Evolutionary conservation across 1,140 invertebrate species (phyloP).

Genomic region (Cepaea nemoralis): DNA sequence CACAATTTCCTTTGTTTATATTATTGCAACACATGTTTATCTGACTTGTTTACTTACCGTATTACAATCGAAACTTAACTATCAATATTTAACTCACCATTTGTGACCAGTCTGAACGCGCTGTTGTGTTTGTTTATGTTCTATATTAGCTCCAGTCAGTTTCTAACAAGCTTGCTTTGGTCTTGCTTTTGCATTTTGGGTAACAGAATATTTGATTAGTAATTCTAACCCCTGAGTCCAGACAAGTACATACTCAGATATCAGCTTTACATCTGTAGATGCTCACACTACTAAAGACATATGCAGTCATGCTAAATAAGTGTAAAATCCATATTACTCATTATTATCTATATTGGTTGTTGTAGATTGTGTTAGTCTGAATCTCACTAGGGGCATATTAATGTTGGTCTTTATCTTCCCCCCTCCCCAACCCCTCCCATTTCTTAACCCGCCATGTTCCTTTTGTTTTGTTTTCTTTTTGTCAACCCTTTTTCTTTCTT

Average conservation of each 20-base stretch:
- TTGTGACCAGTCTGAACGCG: too few species aligned
- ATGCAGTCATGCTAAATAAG: too few species aligned
- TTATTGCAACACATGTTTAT: too few species aligned
- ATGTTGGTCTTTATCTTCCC: slow-evolving; percentile 33
- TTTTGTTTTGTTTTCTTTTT: too few species aligned
- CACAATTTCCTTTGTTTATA: too few species aligned
- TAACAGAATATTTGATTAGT: not conserved
- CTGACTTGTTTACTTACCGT: too few species aligned
- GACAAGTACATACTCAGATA: not conserved
- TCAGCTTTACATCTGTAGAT: too few species aligned
- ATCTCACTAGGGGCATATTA: slow-evolving; percentile 39
- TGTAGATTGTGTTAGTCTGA: not conserved
- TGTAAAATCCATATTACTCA: too few species aligned
- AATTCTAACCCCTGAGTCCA: not conserved
- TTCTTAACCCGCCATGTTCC: not conserved
- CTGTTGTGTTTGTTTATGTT: not conserved
- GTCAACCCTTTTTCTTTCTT: not conserved
- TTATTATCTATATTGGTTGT: not conserved
- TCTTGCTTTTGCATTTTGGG: slow-evolving; percentile 7
- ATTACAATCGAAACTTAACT: too few species aligned
- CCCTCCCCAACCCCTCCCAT: not conserved
- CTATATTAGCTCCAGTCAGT: not conserved
- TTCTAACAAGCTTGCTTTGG: slow-evolving; percentile 17
- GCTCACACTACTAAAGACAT: too few species aligned
- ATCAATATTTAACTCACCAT: too few species aligned